Conservation (phyloP, 1,140 invertebrate species). For the Catajapyx aquilonaris region DNA sequence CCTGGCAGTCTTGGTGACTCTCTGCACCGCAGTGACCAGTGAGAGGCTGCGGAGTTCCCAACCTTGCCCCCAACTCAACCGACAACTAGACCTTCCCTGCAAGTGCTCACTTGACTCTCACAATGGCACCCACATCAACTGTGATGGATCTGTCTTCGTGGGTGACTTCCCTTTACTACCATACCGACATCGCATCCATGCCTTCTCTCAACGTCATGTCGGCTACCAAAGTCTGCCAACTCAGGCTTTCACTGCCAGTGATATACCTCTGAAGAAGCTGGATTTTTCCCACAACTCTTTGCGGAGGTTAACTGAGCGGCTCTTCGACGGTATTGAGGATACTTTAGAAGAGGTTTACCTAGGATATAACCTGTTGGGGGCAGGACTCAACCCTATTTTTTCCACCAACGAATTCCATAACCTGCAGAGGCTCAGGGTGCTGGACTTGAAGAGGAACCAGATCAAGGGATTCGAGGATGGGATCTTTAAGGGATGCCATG, state of each 20-base stretch:
- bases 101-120: slow-evolving; percentile 13
- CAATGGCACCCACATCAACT: slow-evolving; percentile 38
- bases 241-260: slow-evolving; percentile 35
- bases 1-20: too few relatives aligned
- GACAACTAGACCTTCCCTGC: slow-evolving; percentile 10
- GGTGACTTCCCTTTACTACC: slow-evolving; percentile 48
- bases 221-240: slow-evolving; percentile 58
- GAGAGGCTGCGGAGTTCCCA: too few relatives aligned
- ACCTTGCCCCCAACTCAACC: neutral
- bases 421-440: slow-evolving; percentile 39
- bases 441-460: slow-evolving; percentile 57
- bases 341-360: slow-evolving; percentile 47
- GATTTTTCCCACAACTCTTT: slow-evolving; percentile 67
- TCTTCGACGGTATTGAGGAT: slow-evolving; percentile 38
- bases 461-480: slow-evolving; percentile 63
- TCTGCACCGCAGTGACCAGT: too few relatives aligned
- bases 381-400: slow-evolving; percentile 74
- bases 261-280: slow-evolving; percentile 41
- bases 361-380: slow-evolving; percentile 60
- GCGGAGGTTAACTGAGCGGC: slow-evolving; percentile 49
- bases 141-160: slow-evolving; percentile 58
- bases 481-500: slow-evolving; percentile 55
- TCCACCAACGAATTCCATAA: slow-evolving; percentile 60
- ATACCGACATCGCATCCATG: slow-evolving; percentile 45
- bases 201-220: slow-evolving; percentile 48